Evolutionary conservation across 1,140 invertebrate species (phyloP).

Genomic region (Atta texana): DNA sequence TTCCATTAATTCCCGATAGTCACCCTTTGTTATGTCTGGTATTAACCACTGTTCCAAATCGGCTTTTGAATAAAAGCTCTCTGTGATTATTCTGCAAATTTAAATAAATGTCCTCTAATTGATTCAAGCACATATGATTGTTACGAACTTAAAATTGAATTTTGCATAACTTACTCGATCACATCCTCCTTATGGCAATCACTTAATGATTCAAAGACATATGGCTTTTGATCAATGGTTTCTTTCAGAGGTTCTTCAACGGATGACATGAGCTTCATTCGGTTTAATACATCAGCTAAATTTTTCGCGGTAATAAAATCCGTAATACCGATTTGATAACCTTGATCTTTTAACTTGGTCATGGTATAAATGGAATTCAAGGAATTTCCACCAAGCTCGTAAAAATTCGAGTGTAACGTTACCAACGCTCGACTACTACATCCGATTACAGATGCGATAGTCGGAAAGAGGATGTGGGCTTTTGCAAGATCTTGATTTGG

Average conservation of each 20-base stretch:
- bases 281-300: conserved; percentile 89
- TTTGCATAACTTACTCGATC: conserved; percentile 85
- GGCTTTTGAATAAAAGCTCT: conserved; percentile 94
- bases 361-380: conserved; percentile 94
- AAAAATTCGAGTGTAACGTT: conserved; percentile 91
- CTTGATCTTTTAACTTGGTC: conserved; percentile 91
- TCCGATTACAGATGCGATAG: conserved; percentile 90
- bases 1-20: conserved; percentile 90
- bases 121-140: not conserved
- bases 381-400: conserved; percentile 94
- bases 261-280: conserved; percentile 27
- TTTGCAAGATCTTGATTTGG: conserved; percentile 87
- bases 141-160: not conserved
- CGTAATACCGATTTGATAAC: conserved; percentile 92
- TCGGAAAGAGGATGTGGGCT: conserved; percentile 90
- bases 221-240: conserved; percentile 79
- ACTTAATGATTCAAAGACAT: conserved; percentile 87
- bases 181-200: conserved; percentile 89
- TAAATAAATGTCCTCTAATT: not conserved
- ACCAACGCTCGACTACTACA: conserved; percentile 87
- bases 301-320: conserved; percentile 92
- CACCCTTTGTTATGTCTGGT: conserved; percentile 88
- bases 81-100: conserved; percentile 91
- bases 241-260: conserved; percentile 62
- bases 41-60: conserved; percentile 92